Evolutionary conservation across 2,113 vertebrate genomes (phyloP), one percentile per base, ranked within the genome.

Genomic region (Thymallus thymallus): DNA sequence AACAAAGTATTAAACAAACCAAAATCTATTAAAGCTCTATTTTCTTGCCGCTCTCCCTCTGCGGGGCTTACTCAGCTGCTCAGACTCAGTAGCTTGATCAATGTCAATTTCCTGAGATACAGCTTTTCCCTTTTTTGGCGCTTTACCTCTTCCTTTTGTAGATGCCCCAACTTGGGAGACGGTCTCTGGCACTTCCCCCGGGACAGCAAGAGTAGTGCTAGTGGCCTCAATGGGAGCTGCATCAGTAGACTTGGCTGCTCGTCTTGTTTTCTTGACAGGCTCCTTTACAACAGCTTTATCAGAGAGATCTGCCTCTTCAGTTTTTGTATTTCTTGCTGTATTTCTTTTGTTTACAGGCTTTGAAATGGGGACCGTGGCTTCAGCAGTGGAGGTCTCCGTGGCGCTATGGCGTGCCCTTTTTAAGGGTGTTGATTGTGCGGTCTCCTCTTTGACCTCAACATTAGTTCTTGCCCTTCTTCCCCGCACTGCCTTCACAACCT

Each of bases 261-360:
- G 71, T 10, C 84, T 72, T 7, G 81, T 66, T 80, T 76, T 87
- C 71, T 87, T 91, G 3, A 29, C 35, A 0, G 85, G 87, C 46
- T 67, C 82, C 64, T 68, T 56, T 65, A 76, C 58, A 3, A 24
- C 60, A 6, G n/a, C 46, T 72, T 83, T 30, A 3, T 73, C 86
- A 74, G 87, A 89, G 85, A 91, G 87, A 75, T 81, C 77, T 70
- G 82, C 70, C 85, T 89, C 90, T 87, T 90, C 82, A 87, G 82
- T 4, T 77, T 77, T 61, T 1, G 22, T 74, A 13, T 16, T 76
- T 20, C 68, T 74, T 1, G 23, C 71, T 3, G n/a, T 67, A 3
- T 45, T 74, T 51, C 63, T 83, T 70, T 80, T 64, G 56, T 46
- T 82, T 18, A 63, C 72, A 24, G 48, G 0, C 14, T 58, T 71